phyloP scores from a whole-genome alignment of 2,113 vertebrate species.

The Oryctolagus cuniculus region DNA sequence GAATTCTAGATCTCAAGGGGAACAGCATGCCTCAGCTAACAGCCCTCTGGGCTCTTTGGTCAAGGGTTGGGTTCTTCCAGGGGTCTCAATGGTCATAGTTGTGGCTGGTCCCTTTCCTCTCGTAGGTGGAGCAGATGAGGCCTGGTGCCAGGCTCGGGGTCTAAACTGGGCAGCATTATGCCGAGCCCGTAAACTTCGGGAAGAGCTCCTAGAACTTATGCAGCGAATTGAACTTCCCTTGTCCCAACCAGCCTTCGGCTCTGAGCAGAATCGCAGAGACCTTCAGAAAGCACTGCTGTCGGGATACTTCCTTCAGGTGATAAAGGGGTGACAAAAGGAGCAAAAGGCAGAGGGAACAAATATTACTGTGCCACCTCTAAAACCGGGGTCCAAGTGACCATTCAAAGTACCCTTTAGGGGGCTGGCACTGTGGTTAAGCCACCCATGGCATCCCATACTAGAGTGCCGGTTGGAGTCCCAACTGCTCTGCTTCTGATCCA shows the following conservation, averaged over 20 bases:
- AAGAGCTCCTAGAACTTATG: slow-evolving; percentile 96
- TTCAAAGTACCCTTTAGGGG: not conserved
- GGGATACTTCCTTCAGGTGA: slow-evolving; percentile 97
- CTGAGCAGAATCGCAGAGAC: slow-evolving; percentile 92
- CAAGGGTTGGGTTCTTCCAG: not conserved
- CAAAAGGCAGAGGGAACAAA: not conserved
- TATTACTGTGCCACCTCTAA: not conserved
- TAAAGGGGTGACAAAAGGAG: not conserved
- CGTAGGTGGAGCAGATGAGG: slow-evolving; percentile 91
- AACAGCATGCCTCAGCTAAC: not conserved
- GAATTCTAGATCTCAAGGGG: not conserved
- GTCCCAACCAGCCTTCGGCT: slow-evolving; percentile 94
- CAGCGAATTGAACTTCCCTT: slow-evolving; percentile 95
- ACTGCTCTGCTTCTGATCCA: no score
- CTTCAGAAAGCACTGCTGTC: slow-evolving; percentile 96
- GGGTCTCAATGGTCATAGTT: not conserved
- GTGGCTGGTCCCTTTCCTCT: slow-evolving; percentile 38
- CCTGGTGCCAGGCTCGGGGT: slow-evolving; percentile 93
- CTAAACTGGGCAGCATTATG: slow-evolving; percentile 89
- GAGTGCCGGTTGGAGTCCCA: no score
- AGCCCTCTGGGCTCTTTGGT: not conserved
- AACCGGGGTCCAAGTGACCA: not conserved
- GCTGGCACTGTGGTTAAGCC: no score
- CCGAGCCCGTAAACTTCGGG: slow-evolving; percentile 91
- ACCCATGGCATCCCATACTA: no score